phyloP scores from a whole-genome alignment of 2,113 vertebrate species.

The Pelodiscus sinensis region DNA sequence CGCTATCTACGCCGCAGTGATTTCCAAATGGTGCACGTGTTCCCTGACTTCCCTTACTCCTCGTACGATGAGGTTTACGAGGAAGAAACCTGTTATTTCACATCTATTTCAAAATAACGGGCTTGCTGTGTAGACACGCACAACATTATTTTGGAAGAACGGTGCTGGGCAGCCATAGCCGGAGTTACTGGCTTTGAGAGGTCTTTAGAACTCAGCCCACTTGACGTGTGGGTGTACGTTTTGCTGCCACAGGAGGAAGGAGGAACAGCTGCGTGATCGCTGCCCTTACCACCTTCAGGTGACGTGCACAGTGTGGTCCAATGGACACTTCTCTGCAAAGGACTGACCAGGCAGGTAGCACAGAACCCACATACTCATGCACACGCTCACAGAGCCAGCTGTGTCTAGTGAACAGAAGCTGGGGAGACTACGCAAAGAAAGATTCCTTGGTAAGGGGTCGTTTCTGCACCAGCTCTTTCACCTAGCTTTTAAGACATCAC shows the following conservation, averaged over 20 bases:
- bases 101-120: too few relatives aligned
- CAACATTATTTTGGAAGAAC: too few relatives aligned
- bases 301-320: neutral
- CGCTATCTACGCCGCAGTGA: too few relatives aligned
- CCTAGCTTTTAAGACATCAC: fast-evolving
- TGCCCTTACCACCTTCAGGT: neutral
- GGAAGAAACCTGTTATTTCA: too few relatives aligned
- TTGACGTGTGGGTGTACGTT: neutral
- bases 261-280: neutral
- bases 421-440: neutral
- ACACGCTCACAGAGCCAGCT: neutral
- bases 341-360: too few relatives aligned
- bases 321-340: neutral
- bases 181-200: neutral
- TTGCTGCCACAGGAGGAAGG: neutral
- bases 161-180: too few relatives aligned
- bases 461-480: neutral
- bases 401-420: neutral
- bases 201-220: neutral
- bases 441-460: neutral
- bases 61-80: too few relatives aligned
- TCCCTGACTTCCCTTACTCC: too few relatives aligned
- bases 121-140: too few relatives aligned
- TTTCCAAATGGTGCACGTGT: too few relatives aligned
- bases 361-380: too few relatives aligned